These are phyloP conservation scores for Rhinopomastus cyanomelas DNA, from an alignment of 2,113 vertebrate genomes.

Conservation along the genomic window DNA sequence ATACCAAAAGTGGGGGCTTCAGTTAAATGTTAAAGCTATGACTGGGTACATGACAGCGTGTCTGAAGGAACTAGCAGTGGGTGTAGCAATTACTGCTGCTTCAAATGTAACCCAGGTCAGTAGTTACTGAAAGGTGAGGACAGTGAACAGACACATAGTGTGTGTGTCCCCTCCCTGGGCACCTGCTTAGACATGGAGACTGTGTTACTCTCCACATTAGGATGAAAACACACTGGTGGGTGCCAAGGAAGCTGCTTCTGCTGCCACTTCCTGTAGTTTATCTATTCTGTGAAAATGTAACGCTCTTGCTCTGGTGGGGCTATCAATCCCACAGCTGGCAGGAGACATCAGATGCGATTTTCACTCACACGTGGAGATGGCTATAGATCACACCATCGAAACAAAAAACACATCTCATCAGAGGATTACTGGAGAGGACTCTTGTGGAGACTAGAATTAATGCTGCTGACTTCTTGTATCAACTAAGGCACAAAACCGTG, in stretches of 20 bases:
- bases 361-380: background rate
- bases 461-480: background rate
- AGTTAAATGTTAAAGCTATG: background rate
- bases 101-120: background rate
- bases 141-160: background rate
- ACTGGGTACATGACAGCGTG: accelerated
- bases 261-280: background rate
- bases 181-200: background rate
- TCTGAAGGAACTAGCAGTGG: background rate
- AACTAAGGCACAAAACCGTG: background rate
- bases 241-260: background rate
- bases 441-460: background rate
- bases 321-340: background rate
- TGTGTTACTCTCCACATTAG: background rate
- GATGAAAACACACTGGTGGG: background rate
- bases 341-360: background rate
- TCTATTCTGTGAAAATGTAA: background rate
- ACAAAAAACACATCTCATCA: background rate
- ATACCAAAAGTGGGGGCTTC: background rate
- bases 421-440: background rate
- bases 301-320: background rate
- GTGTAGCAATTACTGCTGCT: background rate
- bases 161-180: too few relatives aligned
- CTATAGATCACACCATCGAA: conserved; percentile 6
- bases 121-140: background rate